Base-by-base conservation (phyloP, 2,888 invertebrate species). In the Silvanus unidentatus region DNA sequence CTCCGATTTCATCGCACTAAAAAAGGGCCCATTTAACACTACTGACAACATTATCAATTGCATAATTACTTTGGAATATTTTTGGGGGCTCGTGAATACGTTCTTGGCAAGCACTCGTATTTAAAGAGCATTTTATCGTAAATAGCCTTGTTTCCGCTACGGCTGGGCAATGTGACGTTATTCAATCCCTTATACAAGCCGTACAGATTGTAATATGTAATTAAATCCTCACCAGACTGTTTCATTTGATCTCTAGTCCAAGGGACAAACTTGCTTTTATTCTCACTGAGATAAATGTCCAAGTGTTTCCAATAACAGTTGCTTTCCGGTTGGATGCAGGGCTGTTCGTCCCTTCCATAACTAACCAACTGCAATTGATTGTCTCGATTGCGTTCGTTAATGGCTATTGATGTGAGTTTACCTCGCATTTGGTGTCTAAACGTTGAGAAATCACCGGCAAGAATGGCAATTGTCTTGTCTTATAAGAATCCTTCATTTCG, bases 271-370 rank as follows among this genome's bases (percentile, higher is more conserved):
- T 60, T 55, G 10, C 63, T 54, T 46, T 62, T 63, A 36, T 63
- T 62, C 2, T 68, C 69, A 3, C 70, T 71, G 43, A 72, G 53
- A 49, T 74, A 75, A 22, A 70, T 70, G 57, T 74, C 74, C 41
- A 69, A 47, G 45, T 60, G 59, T 56, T 69, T 73, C 53, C 63
- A 63, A 50, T 59, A 63, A 9, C 73, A 70, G 13, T 59, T 57
- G 29, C 62, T 55, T 50, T 66, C 68, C 0, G 69, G 68, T 22
- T 60, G 53, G 27, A 72, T 57, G 9, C 68, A 57, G 1, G 71
- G 70, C 46, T 73, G 72, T 47, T 72, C 64, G 49, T 70, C 68
- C 50, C 63, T 59, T 15, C 65, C 68, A 16, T 64, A 53, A 11
- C 66, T 65, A 22, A 22, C 22, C 22, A 22, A 8, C 22, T 22